Percentiles rank a stretch among this genome's conserved stretches.
Conservation (phyloP, 2,113 vertebrate genomes). For the Hucho hucho region DNA sequence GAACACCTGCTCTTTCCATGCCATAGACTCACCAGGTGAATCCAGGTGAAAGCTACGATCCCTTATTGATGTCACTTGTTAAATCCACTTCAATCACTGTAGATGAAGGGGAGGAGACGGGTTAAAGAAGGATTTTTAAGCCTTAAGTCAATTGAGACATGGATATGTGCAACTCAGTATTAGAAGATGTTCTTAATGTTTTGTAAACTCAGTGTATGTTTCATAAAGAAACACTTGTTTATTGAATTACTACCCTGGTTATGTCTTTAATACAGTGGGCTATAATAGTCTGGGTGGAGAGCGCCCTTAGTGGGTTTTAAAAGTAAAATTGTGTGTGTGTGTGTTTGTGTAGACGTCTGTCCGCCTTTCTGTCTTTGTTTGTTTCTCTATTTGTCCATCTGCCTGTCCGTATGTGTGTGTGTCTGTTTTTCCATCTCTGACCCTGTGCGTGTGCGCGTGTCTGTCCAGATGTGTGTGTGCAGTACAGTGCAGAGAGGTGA, state of each 20-base stretch:
- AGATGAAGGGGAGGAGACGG: no score
- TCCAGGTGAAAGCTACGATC: no score
- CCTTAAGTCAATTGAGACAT: no score
- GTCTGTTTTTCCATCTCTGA: not conserved
- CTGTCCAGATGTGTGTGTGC: slow-evolving; percentile 3
- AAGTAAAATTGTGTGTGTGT: no score
- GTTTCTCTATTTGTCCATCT: slow-evolving; percentile 5
- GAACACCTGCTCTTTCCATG: no score
- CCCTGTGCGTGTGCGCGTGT: not conserved
- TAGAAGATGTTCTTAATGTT: no score
- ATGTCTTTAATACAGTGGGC: slow-evolving; percentile 33
- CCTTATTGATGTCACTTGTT: no score
- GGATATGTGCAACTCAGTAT: no score
- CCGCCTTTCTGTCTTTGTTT: slow-evolving; percentile 16
- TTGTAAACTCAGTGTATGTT: slow-evolving; percentile 7
- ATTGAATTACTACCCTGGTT: slow-evolving; percentile 53
- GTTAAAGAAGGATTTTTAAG: no score
- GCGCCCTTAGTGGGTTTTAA: not conserved
- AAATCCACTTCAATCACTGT: no score
- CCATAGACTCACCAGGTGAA: no score
- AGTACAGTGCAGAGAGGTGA: slow-evolving; percentile 48
- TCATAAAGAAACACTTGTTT: slow-evolving; percentile 43
- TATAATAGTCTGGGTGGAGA: slow-evolving; percentile 25
- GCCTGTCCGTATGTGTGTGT: not conserved
- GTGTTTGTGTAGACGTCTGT: slow-evolving; percentile 16